Conservation (phyloP, 1,140 invertebrate species). For the Hycleus phaleratus region DNA sequence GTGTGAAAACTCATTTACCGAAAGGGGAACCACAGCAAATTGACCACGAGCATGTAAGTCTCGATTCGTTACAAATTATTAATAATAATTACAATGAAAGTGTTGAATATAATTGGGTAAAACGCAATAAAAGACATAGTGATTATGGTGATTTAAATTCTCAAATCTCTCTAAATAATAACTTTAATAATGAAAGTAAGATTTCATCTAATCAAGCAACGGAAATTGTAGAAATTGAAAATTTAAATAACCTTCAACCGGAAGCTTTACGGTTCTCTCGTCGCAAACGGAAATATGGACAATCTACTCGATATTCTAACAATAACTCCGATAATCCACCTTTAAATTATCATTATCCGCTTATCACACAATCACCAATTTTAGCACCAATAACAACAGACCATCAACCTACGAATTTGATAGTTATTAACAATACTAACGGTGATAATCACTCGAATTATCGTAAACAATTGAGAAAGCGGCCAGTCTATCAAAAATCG, state of each 20-base stretch:
- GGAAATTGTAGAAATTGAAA: background rate
- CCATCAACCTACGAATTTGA: conserved; percentile 3
- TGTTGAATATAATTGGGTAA: background rate
- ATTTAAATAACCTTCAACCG: background rate
- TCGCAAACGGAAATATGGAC: background rate
- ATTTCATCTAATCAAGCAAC: no score
- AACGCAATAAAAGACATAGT: background rate
- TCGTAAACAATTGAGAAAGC: no score
- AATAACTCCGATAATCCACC: conserved; percentile 1
- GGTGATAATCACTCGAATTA: background rate
- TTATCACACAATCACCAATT: background rate
- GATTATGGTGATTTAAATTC: conserved; percentile 2
- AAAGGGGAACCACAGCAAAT: no score
- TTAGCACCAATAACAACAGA: background rate
- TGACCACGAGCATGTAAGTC: no score
- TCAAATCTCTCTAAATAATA: background rate
- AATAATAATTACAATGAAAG: no score
- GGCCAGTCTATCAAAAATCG: background rate
- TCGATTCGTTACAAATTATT: no score
- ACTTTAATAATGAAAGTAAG: background rate
- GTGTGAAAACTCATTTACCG: no score
- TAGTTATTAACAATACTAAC: conserved; percentile 16
- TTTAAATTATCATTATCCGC: background rate
- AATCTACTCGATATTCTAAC: background rate
- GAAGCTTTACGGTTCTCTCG: background rate